Base-by-base conservation (phyloP, 2,888 invertebrate genomes). In the Adineta ricciae region DNA sequence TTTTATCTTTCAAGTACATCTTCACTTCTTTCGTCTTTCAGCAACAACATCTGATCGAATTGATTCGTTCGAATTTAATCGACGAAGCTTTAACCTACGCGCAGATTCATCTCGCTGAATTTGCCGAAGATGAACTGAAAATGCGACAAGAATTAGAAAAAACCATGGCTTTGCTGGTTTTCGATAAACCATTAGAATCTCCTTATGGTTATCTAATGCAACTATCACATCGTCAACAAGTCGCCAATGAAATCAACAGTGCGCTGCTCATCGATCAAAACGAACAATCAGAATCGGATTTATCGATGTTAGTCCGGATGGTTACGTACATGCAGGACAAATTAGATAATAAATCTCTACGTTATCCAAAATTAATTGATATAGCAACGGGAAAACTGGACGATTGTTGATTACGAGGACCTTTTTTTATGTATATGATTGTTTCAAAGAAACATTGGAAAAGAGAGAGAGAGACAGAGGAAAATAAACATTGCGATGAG, bases 241-340 rank as follows among this genome's bases (percentile, higher is more conserved):
- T 97, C 89, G 97, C 97, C 38, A 96, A 96, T 92, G 97, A 97
- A 92, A 92, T 98, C 32, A 98, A 98, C 91, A 95, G 97, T 83
- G 97, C 97, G n/a, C 96, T 97, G 88, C 92, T 98, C 85, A 95
- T 96, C 90, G 94, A 94, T 92, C 96, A 97, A 90, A 95, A 96
- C 86, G 94, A 94, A 86, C 89, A 87, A 85, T 88, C 90, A 14
- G 94, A 95, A 86, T 96, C 97, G 3, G 94, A 96, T 90, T 92
- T 98, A 86, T 95, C 96, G 89, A 95, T 94, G 88, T 92, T 97
- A 27, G 92, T 98, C 21, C 95, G 96, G 90, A 93, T 97, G 91
- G 94, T 98, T 88, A 92, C 97, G 83, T 98, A 97, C 97, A 95
- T 96, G 0, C 97, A 98, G 90, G 95, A 95, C 85, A 96, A 97